Base-by-base conservation (phyloP, 2,888 invertebrate genomes). In the Mythimna loreyi region DNA sequence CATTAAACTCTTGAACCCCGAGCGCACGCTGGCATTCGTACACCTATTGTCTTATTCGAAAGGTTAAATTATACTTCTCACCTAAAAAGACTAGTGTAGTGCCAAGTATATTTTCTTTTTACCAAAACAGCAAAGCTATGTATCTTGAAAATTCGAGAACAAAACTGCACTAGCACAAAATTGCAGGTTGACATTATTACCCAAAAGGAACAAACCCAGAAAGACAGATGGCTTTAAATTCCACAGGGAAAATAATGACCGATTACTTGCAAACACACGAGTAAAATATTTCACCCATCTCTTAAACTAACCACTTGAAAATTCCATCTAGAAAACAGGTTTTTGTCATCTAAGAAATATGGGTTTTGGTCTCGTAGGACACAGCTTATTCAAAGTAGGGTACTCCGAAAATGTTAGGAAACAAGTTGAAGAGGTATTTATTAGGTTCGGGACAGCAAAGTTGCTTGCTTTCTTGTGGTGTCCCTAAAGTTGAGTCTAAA, bases 401-500 rank as follows among this genome's bases (percentile, higher is more conserved):
- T 40, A 6, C 53, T 50, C 55, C 59, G 72, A 72, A 79, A 45
- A 78, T 78, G 50, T 80, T 72, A 65, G 65, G 77, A 63, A 75
- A 74, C 61, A 58, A 66, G 30, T 72, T 68, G 63, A 58, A 55
- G 65, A 74, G 82, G 71, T 79, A 82, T 74, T 77, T 79, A 84
- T 75, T 73, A 77, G 79, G 63, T 82, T 73, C 30, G 59, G 67
- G 62, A 75, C 65, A 62, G 52, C 59, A 67, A 78, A 81, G 78
- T 83, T 81, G 69, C 72, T 80, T 84, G 81, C 72, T 82, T 86
- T 82, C 79, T 83, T 78, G 77, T 50, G 69, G 67, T 67, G 72
- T 65, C 78, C 80, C 58, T 77, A 83, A 90, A 90, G 83, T 85
- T 79, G 61, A 71, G 86, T 78, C 86, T 90, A 91, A 89, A 89